These are phyloP conservation scores for Mustela lutreola DNA, from an alignment of 2,113 vertebrate genomes.

Conservation along the genomic window DNA sequence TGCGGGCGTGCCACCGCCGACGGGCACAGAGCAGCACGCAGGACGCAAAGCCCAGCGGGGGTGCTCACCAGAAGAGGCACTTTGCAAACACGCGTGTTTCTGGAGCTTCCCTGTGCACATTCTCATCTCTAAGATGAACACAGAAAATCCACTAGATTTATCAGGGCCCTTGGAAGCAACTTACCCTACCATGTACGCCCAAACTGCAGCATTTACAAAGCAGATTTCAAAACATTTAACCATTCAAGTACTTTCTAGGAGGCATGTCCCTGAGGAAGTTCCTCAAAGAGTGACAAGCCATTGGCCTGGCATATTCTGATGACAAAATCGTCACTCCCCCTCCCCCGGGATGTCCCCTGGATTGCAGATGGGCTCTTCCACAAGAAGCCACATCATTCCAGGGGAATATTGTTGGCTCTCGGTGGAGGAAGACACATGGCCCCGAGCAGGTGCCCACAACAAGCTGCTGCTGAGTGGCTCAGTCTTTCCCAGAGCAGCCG, in stretches of 20 bases:
- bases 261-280: background rate
- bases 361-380: accelerated
- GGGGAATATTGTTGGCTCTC: accelerated
- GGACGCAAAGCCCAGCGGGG: accelerated
- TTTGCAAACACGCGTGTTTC: accelerated
- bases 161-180: background rate
- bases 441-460: background rate
- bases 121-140: background rate
- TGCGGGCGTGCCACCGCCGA: accelerated
- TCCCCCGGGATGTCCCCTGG: background rate
- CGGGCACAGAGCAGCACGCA: accelerated
- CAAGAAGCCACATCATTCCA: accelerated
- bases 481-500: accelerated
- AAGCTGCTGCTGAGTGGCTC: accelerated
- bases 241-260: background rate
- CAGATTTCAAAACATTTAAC: background rate
- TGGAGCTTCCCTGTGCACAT: accelerated
- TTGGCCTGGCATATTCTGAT: background rate
- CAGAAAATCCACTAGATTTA: background rate
- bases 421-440: too few relatives aligned
- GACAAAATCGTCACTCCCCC: accelerated
- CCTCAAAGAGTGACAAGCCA: background rate
- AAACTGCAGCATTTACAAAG: background rate
- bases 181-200: accelerated
- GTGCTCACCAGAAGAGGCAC: accelerated